Evolutionary conservation across 2,888 invertebrate species (phyloP).

Genomic region (Leptopilina drosophilae): DNA sequence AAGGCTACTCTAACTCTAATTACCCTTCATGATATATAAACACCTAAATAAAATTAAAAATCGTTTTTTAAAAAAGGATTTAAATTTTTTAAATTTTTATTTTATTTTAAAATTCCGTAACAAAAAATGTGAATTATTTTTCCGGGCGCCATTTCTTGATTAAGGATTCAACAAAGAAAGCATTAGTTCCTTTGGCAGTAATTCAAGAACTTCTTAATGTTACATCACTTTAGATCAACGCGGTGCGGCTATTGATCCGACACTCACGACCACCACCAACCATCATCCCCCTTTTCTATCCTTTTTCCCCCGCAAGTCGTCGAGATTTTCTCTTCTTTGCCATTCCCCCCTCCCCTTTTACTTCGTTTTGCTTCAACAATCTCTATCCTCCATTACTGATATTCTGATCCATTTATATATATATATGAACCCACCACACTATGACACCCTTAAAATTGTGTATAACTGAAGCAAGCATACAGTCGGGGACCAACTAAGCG

Average conservation of each 20-base stretch:
- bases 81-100: too few species aligned
- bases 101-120: background rate
- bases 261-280: conserved; percentile 44
- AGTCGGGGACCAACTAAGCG: conserved; percentile 14
- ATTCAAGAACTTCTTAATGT: conserved; percentile 58
- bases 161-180: background rate
- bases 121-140: background rate
- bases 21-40: background rate
- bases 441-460: conserved; percentile 22
- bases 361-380: conserved; percentile 20
- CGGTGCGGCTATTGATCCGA: conserved; percentile 62
- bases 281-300: background rate
- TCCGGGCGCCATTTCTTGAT: background rate
- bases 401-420: conserved; percentile 31
- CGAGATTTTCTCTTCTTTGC: conserved; percentile 54
- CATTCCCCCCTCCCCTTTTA: background rate
- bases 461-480: background rate
- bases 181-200: conserved; percentile 53
- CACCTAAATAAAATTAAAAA: background rate
- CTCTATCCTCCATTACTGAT: conserved; percentile 27
- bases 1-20: too few species aligned
- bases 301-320: conserved; percentile 40
- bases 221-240: conserved; percentile 59
- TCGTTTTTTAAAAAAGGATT: too few species aligned
- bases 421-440: background rate